These are phyloP conservation scores for Anthopleura sola DNA, from an alignment of 64 coral and sea anemone species.

Conservation along the genomic window DNA sequence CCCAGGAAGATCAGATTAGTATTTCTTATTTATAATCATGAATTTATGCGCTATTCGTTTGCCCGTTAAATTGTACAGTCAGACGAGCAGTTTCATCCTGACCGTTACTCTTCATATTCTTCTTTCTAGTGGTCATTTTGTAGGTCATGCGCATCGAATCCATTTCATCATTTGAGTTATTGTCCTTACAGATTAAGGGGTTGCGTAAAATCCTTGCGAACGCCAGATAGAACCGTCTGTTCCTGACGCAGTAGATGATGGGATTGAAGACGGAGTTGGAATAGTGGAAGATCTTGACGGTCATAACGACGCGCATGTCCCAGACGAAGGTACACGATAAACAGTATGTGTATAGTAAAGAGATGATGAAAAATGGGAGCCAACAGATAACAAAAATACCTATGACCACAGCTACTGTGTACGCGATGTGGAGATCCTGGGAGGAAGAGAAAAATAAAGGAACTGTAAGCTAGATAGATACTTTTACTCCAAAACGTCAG, in stretches of 20 bases:
- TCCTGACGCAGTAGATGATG: conserved; percentile 74
- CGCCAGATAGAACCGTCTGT: conserved; percentile 62
- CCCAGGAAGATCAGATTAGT: too few species aligned
- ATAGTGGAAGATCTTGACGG: conserved; percentile 81
- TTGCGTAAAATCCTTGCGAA: conserved; percentile 56
- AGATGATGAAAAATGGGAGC: conserved; percentile 81
- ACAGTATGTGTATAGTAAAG: conserved; percentile 55
- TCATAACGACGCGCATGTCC: conserved; percentile 64
- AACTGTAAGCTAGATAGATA: too few species aligned
- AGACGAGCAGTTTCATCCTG: not conserved
- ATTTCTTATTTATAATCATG: not conserved
- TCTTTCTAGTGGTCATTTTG: not conserved
- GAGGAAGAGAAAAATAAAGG: not conserved
- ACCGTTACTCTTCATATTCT: not conserved
- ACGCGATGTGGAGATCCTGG: conserved; percentile 81
- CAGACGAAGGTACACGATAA: conserved; percentile 48
- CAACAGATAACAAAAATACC: conserved; percentile 79
- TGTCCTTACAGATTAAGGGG: conserved; percentile 4
- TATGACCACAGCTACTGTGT: conserved; percentile 79
- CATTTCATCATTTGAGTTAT: not conserved
- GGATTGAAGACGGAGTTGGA: conserved; percentile 82
- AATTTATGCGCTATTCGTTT: not conserved
- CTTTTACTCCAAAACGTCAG: too few species aligned
- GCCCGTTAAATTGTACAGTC: not conserved
- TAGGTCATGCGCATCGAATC: not conserved